Evolutionary conservation across 2,888 invertebrate genomes (phyloP), one percentile per base, ranked within the genome.

Genomic region (Oasisia sp.): DNA sequence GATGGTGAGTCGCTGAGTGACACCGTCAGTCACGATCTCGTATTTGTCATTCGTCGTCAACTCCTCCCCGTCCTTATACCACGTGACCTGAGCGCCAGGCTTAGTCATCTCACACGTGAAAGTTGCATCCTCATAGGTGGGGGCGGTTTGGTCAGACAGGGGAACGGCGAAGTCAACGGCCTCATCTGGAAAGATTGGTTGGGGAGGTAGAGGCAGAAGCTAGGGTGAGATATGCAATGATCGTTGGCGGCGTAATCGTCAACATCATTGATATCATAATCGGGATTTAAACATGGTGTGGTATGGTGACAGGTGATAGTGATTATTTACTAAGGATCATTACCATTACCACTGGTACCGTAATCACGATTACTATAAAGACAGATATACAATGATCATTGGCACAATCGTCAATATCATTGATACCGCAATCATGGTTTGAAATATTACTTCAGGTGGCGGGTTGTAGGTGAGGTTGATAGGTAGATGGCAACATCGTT

Each of bases 1-100:
- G 92, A 95, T 94, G 96, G 98, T 98, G 50, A 99, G 96, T 95
- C 98, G 98, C 95, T 99, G 99, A 93, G 92, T 32, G 4, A 92
- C 92, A 12, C 93, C 94, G 2, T 93, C 92, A 14, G 92, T 91
- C 12, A 32, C 91, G 27, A 93, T 93, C 19, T 93, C 93, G 58
- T 93, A 93, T 56, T 93, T 94, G 91, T 96, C 93, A 89, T 92
- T 93, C 74, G 92, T 95, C n/a, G 93, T 92, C 5, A 96, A 94
- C 93, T 95, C 95, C 56, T 94, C 93, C 27, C 95, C 96, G 92
- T 96, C 95, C 93, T 95, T 96, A 92, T 95, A 94, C 96, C 96
- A 96, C 32, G 94, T 94, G 91, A 95, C 95, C 27, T 94, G 94
- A 27, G 94, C 94, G 90, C 94, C 93, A 0, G 95, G 95, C 89